These are phyloP conservation scores for Chrysomela aeneicollis DNA, from an alignment of 2,888 invertebrate species.

Conservation along the genomic window DNA sequence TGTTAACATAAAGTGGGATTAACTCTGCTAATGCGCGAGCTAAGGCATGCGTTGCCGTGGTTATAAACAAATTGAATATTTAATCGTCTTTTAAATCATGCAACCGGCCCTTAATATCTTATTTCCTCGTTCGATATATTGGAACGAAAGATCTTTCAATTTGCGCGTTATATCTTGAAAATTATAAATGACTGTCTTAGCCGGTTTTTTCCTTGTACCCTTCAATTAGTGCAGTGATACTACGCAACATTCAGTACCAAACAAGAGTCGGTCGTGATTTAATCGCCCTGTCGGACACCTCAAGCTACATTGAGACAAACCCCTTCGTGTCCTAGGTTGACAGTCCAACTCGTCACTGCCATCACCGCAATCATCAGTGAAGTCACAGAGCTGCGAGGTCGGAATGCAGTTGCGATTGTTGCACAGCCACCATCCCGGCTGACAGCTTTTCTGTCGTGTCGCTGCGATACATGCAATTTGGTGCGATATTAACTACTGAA, in stretches of 20 bases:
- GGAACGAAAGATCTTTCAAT: no score
- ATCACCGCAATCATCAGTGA: conserved; percentile 68
- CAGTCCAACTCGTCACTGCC: conserved; percentile 69
- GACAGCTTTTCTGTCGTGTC: conserved; percentile 40
- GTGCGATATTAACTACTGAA: conserved; percentile 34
- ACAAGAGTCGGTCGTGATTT: not conserved
- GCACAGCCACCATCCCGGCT: conserved; percentile 55
- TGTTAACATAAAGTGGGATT: no score
- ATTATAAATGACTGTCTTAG: no score
- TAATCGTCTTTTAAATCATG: no score
- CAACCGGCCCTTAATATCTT: no score
- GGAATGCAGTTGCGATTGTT: conserved; percentile 70
- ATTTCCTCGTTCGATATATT: no score
- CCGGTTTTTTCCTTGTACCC: no score
- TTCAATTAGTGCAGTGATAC: no score
- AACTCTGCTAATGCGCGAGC: no score
- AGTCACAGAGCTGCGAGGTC: conserved; percentile 67
- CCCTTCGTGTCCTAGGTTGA: conserved; percentile 62
- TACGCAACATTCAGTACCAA: not conserved
- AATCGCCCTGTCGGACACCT: not conserved
- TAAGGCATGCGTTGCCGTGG: no score
- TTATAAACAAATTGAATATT: no score
- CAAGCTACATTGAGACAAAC: conserved; percentile 54
- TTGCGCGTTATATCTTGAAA: no score
- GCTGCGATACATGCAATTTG: conserved; percentile 44